These are phyloP conservation scores for Phasianus colchicus DNA, from an alignment of 2,113 vertebrate genomes.

Conservation along the genomic window DNA sequence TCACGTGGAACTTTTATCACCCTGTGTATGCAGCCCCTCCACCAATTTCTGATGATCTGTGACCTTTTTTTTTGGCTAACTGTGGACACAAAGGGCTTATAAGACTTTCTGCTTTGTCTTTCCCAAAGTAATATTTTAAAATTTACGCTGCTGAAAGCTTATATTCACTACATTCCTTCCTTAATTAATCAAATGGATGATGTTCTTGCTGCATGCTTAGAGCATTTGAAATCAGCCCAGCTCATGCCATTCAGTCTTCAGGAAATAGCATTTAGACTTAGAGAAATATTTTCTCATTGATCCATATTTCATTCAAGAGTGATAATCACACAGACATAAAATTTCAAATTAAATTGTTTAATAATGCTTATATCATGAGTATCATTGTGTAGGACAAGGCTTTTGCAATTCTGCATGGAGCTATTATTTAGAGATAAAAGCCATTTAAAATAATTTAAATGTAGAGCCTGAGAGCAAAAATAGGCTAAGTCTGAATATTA, in stretches of 20 bases:
- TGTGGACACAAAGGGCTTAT: neutral
- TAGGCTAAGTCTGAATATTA: conserved; percentile 40
- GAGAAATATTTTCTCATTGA: conserved; percentile 22
- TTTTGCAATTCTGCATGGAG: conserved; percentile 8
- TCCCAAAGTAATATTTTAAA: neutral
- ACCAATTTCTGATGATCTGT: neutral
- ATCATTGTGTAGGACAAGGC: conserved; percentile 30
- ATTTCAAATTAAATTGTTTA: conserved; percentile 47
- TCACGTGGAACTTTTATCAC: neutral
- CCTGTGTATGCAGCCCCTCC: neutral
- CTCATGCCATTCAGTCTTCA: neutral
- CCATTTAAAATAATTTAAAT: conserved; percentile 57
- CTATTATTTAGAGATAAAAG: conserved; percentile 58
- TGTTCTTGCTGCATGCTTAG: neutral
- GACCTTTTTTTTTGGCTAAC: neutral
- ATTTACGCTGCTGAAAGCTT: neutral
- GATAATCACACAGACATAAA: conserved; percentile 5
- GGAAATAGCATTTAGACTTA: neutral
- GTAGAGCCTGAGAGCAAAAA: conserved; percentile 24
- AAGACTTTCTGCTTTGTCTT: neutral
- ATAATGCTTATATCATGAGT: conserved; percentile 36
- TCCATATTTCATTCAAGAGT: conserved; percentile 11
- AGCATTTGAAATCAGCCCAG: neutral
- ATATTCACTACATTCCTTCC: neutral
- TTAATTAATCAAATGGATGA: neutral